phyloP scores from a whole-genome alignment of 2,113 vertebrate species.

The Parus major region DNA sequence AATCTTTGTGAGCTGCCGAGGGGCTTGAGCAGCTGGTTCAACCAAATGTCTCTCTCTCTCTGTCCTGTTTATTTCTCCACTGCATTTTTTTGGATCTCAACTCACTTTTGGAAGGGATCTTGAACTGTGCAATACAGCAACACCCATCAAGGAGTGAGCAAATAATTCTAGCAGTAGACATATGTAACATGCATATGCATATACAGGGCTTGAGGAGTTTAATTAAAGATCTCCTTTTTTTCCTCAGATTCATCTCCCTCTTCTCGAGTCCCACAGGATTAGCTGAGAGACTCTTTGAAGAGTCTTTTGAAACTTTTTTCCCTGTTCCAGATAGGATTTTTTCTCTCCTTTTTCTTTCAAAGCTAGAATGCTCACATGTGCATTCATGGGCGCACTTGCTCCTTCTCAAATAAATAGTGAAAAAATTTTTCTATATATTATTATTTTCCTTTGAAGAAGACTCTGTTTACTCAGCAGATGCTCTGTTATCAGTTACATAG shows the following conservation, averaged over 20 bases:
- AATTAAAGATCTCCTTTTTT: background rate
- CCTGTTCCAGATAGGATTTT: background rate
- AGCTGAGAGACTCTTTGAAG: background rate
- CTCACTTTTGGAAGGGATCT: background rate
- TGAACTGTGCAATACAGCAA: background rate
- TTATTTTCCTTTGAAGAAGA: background rate
- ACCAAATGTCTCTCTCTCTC: background rate
- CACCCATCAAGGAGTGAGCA: background rate
- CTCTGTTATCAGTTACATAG: background rate
- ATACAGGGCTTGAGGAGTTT: background rate
- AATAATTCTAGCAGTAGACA: background rate
- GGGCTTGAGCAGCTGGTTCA: background rate
- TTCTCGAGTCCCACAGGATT: background rate
- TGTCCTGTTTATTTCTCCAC: background rate
- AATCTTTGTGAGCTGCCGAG: background rate
- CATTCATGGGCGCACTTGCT: background rate
- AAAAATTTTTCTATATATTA: background rate
- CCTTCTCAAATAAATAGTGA: background rate
- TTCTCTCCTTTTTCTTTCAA: background rate
- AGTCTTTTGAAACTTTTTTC: background rate
- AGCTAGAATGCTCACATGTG: background rate
- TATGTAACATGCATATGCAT: background rate
- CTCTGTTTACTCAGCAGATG: background rate
- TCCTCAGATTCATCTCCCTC: background rate
- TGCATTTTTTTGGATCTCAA: background rate